A percentile compares a stretch with the other conserved stretches of the same genome.
Conservation (phyloP, 2,888 invertebrate genomes). For the Chamaedrilus cognettii region DNA sequence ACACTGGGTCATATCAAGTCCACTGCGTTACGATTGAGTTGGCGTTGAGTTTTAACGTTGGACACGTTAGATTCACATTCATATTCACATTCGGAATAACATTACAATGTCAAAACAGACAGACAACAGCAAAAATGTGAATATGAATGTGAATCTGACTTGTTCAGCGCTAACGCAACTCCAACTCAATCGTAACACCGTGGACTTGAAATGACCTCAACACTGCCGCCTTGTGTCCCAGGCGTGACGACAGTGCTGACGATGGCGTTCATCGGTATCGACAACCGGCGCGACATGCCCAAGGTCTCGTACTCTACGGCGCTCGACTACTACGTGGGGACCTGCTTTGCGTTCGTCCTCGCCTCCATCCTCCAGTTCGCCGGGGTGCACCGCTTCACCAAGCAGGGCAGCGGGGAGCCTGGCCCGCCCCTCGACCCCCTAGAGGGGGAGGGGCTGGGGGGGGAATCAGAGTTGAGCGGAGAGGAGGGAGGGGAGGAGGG, state of each 20-base stretch:
- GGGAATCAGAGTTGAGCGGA: too few species aligned
- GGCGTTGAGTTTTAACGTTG: too few species aligned
- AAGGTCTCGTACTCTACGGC: slow-evolving; percentile 87
- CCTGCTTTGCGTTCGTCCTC: slow-evolving; percentile 73
- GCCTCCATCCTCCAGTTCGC: slow-evolving; percentile 89
- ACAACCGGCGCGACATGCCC: slow-evolving; percentile 78
- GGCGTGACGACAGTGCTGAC: slow-evolving; percentile 29
- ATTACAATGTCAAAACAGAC: too few species aligned
- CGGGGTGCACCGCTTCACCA: slow-evolving; percentile 96
- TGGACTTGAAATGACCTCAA: too few species aligned
- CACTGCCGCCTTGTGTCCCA: background rate
- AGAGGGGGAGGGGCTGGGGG: slow-evolving; percentile 11
- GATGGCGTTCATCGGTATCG: slow-evolving; percentile 49
- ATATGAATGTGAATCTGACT: too few species aligned
- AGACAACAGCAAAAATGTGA: too few species aligned
- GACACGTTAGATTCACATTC: too few species aligned
- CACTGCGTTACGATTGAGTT: too few species aligned
- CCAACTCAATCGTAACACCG: background rate
- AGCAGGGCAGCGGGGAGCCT: slow-evolving; percentile 70
- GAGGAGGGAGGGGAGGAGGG: background rate
- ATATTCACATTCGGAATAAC: too few species aligned
- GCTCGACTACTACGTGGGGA: slow-evolving; percentile 79
- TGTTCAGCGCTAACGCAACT: too few species aligned
- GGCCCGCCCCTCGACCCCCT: slow-evolving; percentile 6
- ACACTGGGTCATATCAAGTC: too few species aligned